A percentile compares a stretch with the other conserved stretches of the same genome.
Conservation (phyloP, 2,888 invertebrate genomes). For the Lissocephala sabroskyi region DNA sequence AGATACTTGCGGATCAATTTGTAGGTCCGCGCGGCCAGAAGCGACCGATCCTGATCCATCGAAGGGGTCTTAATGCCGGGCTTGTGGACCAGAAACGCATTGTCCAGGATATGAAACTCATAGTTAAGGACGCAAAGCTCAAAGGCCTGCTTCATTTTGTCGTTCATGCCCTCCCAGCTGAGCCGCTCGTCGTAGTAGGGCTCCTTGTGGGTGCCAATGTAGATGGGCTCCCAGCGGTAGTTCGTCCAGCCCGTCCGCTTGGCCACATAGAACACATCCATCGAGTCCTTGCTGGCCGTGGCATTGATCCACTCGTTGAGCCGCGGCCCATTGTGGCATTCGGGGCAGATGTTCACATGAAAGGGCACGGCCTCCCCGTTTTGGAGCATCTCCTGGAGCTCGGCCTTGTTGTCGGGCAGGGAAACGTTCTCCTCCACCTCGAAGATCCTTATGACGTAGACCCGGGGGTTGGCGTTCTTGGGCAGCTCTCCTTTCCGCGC, state of each 20-base stretch:
- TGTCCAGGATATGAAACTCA: conserved; percentile 89
- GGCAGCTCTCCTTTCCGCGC: conserved; percentile 74
- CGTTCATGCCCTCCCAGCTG: conserved; percentile 87
- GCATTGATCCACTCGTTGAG: conserved; percentile 39
- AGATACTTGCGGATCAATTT: no score
- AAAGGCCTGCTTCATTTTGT: conserved; percentile 56
- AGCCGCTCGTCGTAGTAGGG: conserved; percentile 81
- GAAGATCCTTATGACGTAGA: conserved; percentile 55
- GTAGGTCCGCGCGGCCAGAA: no score
- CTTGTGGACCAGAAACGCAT: conserved; percentile 90
- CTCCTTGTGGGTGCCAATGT: no score
- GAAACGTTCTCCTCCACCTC: conserved; percentile 33
- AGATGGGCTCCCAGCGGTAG: conserved; percentile 90
- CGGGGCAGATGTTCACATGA: conserved; percentile 42
- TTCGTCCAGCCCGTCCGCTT: no score
- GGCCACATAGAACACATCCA: conserved; percentile 78
- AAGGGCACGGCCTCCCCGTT: conserved; percentile 38
- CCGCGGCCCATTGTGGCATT: no score
- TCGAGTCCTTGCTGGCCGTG: conserved; percentile 1
- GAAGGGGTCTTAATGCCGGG: no score
- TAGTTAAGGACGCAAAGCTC: conserved; percentile 88
- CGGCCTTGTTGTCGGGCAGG: conserved; percentile 49
- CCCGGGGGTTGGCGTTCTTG: conserved; percentile 20
- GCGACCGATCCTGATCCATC: no score
- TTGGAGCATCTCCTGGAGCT: conserved; percentile 38